phyloP scores from a whole-genome alignment of 1,140 invertebrate genomes.

The Drosophila truncata region DNA sequence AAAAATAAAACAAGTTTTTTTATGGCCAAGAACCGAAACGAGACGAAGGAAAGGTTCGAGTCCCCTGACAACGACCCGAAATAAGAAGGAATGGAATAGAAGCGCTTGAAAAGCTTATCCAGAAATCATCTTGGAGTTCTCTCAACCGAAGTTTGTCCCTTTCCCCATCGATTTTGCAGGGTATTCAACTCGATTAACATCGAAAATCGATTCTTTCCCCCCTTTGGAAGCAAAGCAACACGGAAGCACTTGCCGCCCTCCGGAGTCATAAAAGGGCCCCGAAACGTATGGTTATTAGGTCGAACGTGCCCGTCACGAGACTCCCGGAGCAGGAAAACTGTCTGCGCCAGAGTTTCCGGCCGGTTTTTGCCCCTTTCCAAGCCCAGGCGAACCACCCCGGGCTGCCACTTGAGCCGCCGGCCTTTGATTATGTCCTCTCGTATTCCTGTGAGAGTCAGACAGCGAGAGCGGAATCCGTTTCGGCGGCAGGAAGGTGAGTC shows the following conservation, averaged over 20 bases:
- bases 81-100: constrained; percentile 2
- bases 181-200: constrained; percentile 76
- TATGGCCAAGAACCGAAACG: not conserved
- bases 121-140: constrained; percentile 11
- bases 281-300: constrained; percentile 70
- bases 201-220: constrained; percentile 74
- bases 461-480: not conserved
- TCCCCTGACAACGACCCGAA: constrained; percentile 10
- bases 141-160: constrained; percentile 15
- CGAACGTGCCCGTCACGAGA: constrained; percentile 71
- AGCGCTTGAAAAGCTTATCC: constrained; percentile 10
- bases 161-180: constrained; percentile 41
- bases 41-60: not conserved
- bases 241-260: constrained; percentile 54
- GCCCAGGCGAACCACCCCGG: constrained; percentile 1
- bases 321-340: constrained; percentile 54
- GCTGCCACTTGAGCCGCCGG: constrained; percentile 56
- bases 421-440: constrained; percentile 71
- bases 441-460: constrained; percentile 61
- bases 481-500: too few relatives aligned
- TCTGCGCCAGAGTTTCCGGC: constrained; percentile 60
- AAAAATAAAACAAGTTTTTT: constrained; percentile 38
- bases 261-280: constrained; percentile 17
- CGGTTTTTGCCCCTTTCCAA: constrained; percentile 13
- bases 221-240: constrained; percentile 24